Base-by-base conservation (phyloP, 2,113 vertebrate species). In the Nestor notabilis region DNA sequence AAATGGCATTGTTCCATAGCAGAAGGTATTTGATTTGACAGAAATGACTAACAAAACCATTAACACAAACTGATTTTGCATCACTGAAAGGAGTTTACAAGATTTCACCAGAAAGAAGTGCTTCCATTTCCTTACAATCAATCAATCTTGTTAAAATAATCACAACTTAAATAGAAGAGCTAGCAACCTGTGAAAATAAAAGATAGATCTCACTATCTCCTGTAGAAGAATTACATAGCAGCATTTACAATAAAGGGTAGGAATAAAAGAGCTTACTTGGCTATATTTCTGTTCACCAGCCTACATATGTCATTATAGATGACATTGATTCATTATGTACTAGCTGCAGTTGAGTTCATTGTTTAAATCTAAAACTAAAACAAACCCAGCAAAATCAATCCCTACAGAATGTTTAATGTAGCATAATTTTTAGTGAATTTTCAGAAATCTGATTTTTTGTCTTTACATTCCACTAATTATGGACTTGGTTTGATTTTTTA, bases 261-360 rank as follows among this genome's bases (percentile, higher is more conserved):
- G 55, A 87, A 78, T 76, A 49, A 87, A 84, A 85, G 29, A 65
- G 17, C 44, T 81, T 92, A 11, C 46, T 79, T 91, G 56, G 53
- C 80, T 89, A 27, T 84, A 60, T 86, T 97, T 41, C 15, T 93
- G 17, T 91, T 95, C 95, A n/a, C 47, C 78, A 96, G 64, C 33
- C 39, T 91, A 68, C 49, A 41, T 91, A 78, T 72, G 39, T 83
- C 68, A 81, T 93, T 91, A 89, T 3, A 89, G 74, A 41, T 81
- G 84, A 92, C 83, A 86, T 39, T 95, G 94, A 96, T 97, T 93
- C 83, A 90, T 94, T 93, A 70, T 50, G n/a, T 83, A 95, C 66
- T 77, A 83, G 14, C 68, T 91, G 50, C 55, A 69, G 39, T 41
- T 31, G 41, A 79, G 55, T 93, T 95, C 43, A 68, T 47, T 77